These are phyloP conservation scores for Lasioglossum villosulum DNA, from an alignment of 2,888 invertebrate species.

Conservation along the genomic window DNA sequence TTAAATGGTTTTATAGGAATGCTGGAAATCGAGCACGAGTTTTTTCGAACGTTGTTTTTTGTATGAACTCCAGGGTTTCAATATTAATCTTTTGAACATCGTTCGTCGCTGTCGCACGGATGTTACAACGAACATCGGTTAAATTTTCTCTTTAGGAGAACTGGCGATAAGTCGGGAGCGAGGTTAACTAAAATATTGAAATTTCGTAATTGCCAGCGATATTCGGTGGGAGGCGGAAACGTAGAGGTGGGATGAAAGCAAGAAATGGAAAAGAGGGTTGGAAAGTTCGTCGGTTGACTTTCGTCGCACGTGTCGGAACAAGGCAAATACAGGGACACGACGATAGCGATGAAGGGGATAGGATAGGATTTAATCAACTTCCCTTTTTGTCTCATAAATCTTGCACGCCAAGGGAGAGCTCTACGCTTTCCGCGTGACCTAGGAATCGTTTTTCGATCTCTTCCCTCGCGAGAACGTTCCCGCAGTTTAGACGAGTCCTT, in stretches of 20 bases:
- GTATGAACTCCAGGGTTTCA: not conserved
- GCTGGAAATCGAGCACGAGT: not conserved
- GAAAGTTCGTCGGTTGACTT: slow-evolving; percentile 22
- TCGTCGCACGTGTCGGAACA: slow-evolving; percentile 31
- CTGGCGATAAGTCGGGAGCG: not conserved
- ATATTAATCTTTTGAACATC: not conserved
- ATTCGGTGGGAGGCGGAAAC: not conserved
- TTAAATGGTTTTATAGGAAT: not conserved
- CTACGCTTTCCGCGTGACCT: not conserved
- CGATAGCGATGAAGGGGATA: slow-evolving; percentile 43
- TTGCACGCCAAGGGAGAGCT: slow-evolving; percentile 44
- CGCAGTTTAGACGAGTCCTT: slow-evolving; percentile 21
- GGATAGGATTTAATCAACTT: slow-evolving; percentile 72
- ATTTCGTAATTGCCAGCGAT: slow-evolving; percentile 42
- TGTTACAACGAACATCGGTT: not conserved
- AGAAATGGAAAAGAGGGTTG: not conserved
- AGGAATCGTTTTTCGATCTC: slow-evolving; percentile 32
- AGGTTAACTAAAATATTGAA: slow-evolving; percentile 41
- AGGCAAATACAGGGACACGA: slow-evolving; percentile 46
- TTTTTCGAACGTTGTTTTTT: not conserved
- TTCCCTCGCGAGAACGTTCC: not conserved
- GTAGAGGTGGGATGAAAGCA: not conserved
- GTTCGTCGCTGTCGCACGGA: not conserved
- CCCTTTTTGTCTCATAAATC: slow-evolving; percentile 74
- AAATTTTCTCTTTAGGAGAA: not conserved